Conservation (phyloP, 1,140 invertebrate genomes). For the Bicyclus anynana region DNA sequence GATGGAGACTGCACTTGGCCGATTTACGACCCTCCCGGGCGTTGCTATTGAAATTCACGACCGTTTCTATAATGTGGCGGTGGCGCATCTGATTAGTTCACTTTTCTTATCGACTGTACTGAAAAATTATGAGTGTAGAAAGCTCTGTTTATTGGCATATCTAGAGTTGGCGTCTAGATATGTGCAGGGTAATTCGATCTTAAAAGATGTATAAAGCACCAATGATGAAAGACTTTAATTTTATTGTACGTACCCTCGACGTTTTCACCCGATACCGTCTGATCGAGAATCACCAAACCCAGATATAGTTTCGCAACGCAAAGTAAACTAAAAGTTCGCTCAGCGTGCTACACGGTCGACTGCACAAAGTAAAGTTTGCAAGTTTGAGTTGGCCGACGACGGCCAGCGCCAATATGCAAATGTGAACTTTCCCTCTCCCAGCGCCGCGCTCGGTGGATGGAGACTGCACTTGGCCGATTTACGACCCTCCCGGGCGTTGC, state of each 20-base stretch:
- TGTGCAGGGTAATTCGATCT: too few species aligned
- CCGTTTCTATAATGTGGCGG: constrained; percentile 26
- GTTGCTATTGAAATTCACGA: constrained; percentile 55
- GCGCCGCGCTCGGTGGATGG: constrained; percentile 25
- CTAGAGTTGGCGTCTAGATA: too few species aligned
- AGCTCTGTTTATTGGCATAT: too few species aligned
- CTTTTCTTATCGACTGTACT: not conserved
- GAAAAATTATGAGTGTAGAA: not conserved
- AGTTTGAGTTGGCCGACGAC: constrained; percentile 15
- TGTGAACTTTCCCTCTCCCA: constrained; percentile 67
- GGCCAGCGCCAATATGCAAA: constrained; percentile 59
- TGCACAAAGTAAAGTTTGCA: constrained; percentile 1
- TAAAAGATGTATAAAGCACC: too few species aligned
- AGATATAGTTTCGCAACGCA: not conserved
- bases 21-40: constrained; percentile 59
- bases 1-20: constrained; percentile 62
- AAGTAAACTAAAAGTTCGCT: constrained; percentile 28
- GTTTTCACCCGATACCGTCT: too few species aligned
- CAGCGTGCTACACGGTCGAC: not conserved
- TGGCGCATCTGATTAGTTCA: constrained; percentile 8
- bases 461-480: constrained; percentile 72
- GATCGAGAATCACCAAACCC: not conserved
- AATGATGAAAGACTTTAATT: too few species aligned
- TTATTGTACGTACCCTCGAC: too few species aligned
- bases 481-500: constrained; percentile 49